Conservation (phyloP, 2,113 vertebrate genomes). For the Myotis yumanensis region DNA sequence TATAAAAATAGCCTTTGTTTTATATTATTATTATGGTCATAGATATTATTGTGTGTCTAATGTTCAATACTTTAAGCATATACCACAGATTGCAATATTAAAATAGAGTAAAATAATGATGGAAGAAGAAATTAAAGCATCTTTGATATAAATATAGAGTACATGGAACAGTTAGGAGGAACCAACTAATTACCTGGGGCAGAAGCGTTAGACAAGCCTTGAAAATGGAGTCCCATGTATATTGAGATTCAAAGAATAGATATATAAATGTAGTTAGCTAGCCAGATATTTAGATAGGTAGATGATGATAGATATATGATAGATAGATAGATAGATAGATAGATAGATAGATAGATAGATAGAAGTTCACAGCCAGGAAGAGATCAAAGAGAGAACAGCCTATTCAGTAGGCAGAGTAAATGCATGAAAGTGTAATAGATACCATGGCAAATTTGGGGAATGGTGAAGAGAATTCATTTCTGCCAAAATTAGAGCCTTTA, state of each 20-base stretch:
- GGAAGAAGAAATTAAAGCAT: constrained; percentile 10
- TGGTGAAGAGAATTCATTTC: neutral
- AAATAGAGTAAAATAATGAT: neutral
- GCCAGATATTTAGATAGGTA: neutral
- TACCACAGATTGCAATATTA: neutral
- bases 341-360: neutral
- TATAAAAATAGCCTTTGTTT: neutral
- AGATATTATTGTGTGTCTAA: neutral
- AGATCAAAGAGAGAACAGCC: neutral
- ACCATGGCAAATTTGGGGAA: neutral
- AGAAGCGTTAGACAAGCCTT: neutral
- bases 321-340: neutral
- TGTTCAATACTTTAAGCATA: neutral
- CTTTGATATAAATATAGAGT: neutral
- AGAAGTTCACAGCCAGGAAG: neutral
- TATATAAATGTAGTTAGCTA: neutral
- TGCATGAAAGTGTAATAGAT: neutral
- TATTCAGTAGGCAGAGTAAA: neutral
- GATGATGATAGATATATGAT: neutral
- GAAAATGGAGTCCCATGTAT: neutral
- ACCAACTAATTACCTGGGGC: neutral
- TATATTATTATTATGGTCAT: neutral
- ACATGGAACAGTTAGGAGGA: neutral
- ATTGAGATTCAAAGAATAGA: neutral
- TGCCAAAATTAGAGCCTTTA: neutral